Evolutionary conservation across 2,797 vertebrate species (phyloP).

Genomic region (Enteromius argenteus): DNA sequence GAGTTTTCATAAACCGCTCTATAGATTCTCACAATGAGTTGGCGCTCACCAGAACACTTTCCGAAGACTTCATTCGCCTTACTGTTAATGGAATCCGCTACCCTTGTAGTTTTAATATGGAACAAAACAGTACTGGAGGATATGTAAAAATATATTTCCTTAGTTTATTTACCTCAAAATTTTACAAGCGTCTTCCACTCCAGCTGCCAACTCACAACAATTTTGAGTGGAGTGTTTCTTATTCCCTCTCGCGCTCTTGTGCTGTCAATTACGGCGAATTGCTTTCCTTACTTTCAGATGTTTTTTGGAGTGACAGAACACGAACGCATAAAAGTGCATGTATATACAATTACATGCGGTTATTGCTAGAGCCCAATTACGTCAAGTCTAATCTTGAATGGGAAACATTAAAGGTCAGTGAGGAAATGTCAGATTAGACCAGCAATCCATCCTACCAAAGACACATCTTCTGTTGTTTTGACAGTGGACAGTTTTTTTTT

Average conservation of each 20-base stretch:
- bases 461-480: slow-evolving; percentile 40
- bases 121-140: slow-evolving; percentile 63
- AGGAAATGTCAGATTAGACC: slow-evolving; percentile 41
- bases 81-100: slow-evolving; percentile 64
- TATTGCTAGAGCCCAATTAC: slow-evolving; percentile 19
- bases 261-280: neutral
- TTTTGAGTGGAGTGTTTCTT: slow-evolving; percentile 36
- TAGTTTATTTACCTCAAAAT: slow-evolving; percentile 63
- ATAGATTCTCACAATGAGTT: slow-evolving; percentile 63
- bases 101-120: slow-evolving; percentile 65
- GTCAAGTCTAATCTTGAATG: slow-evolving; percentile 36
- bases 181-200: slow-evolving; percentile 58
- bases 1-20: slow-evolving; percentile 68
- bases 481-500: neutral
- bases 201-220: slow-evolving; percentile 52
- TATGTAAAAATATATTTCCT: slow-evolving; percentile 63
- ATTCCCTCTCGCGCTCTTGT: neutral
- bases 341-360: slow-evolving; percentile 27
- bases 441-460: slow-evolving; percentile 13
- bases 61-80: slow-evolving; percentile 71
- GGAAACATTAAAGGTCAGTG: slow-evolving; percentile 38
- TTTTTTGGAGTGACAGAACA: slow-evolving; percentile 10
- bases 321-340: slow-evolving; percentile 3
- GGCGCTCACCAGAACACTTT: slow-evolving; percentile 56
- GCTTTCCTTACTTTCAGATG: slow-evolving; percentile 2